phyloP scores from a whole-genome alignment of 1,140 invertebrate genomes.

The Alviniconcha marisindica region DNA sequence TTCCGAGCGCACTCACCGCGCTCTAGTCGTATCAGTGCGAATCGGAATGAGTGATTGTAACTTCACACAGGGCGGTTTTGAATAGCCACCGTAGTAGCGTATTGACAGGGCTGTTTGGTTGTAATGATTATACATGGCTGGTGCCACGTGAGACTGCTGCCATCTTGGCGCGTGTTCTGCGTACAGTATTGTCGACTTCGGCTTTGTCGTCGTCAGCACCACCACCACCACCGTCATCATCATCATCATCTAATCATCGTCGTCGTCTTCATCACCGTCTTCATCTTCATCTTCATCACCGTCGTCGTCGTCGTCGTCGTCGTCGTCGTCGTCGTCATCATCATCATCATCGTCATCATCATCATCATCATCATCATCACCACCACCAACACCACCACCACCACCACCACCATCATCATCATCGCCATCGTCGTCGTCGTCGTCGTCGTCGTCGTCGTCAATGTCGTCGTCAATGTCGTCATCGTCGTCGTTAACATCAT shows the following conservation, averaged over 20 bases:
- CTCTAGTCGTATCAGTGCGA: too few relatives aligned
- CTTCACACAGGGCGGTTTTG: too few relatives aligned
- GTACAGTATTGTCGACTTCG: too few relatives aligned
- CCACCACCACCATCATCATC: background rate
- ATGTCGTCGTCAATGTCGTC: background rate
- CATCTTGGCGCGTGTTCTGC: too few relatives aligned
- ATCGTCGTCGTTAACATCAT: background rate
- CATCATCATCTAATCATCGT: too few relatives aligned
- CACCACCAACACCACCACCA: background rate
- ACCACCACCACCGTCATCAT: background rate
- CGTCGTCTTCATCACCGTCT: background rate
- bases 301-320: background rate
- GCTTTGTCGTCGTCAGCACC: background rate
- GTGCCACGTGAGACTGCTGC: too few relatives aligned
- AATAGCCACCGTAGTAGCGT: too few relatives aligned
- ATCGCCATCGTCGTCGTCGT: background rate
- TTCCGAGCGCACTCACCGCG: too few relatives aligned
- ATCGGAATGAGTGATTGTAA: too few relatives aligned
- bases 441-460: background rate
- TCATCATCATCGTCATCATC: constrained; percentile 10
- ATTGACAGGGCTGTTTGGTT: too few relatives aligned
- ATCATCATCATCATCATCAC: constrained; percentile 8
- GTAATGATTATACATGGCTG: too few relatives aligned
- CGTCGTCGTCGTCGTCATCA: constrained; percentile 11
- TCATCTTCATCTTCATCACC: background rate